Evolutionary conservation across 2,113 vertebrate species (phyloP), one percentile per base, ranked within the genome.

Genomic region (human): DNA sequence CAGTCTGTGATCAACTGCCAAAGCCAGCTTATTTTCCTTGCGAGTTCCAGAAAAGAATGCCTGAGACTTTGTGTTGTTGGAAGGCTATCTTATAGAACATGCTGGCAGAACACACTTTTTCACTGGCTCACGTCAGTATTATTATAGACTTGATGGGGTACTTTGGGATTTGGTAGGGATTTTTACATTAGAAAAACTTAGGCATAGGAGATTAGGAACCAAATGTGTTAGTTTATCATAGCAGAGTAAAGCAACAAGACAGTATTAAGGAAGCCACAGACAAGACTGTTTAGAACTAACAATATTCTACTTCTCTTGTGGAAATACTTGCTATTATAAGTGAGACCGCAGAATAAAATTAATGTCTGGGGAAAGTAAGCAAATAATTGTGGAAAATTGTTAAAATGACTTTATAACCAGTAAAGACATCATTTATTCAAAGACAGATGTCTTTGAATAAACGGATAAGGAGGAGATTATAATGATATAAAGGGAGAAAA

Each of bases 11-110:
- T 91, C 75, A 45, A 48, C 89, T 93, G 81, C 73, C 95, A 97
- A 91, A 96, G 95, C 96, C 13, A 89, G 81, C 66, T 25, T 3
- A 80, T 97, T 98, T 98, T 94, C 87, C 93, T 95, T 96, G 66
- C 72, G 93, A 81, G 20, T 64, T 97, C 97, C 96, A 94, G 86
- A 94, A 90, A 90, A 83, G 70, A n/a, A 97, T 93, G 76, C 55
- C 43, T 84, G 93, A 97, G 95, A 93, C 57, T 90, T 95, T 84
- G 86, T 83, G 94, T 45, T 73, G 94, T 48, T 2, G 3, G 48
- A 84, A 97, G 89, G 18, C 83, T 72, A 88, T 92, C 93, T 89
- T 78, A 66, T 0, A 86, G 79, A 96, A 57, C 30, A 52, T 87
- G 89, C 73, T 85, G 81, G 80, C 79, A 35, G 6, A 5, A 80